These are phyloP conservation scores for Meriones unguiculatus DNA, from an alignment of 2,113 vertebrate genomes.

Conservation along the genomic window DNA sequence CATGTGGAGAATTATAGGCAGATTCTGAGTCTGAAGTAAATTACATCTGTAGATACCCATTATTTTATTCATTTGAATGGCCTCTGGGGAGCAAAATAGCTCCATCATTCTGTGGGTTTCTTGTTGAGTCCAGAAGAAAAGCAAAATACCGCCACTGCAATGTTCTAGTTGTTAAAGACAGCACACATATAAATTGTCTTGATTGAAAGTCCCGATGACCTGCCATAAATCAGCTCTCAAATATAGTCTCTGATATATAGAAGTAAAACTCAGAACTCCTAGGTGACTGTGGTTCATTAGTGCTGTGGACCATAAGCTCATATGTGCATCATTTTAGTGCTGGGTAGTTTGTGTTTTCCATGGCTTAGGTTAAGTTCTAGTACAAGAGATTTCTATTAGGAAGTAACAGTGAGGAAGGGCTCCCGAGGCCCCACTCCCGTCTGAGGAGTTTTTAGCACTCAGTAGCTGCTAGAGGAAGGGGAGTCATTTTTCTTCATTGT, in stretches of 20 bases:
- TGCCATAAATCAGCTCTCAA: not conserved
- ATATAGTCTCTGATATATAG: conserved; percentile 14
- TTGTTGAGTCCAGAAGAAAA: not conserved
- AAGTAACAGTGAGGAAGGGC: not conserved
- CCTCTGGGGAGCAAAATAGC: not conserved
- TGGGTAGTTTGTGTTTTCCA: not conserved
- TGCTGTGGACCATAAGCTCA: not conserved
- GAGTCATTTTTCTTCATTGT: not conserved
- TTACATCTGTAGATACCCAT: not conserved
- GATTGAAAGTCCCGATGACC: not conserved
- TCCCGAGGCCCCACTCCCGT: not conserved
- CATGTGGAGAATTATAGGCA: not conserved
- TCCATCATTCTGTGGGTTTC: not conserved
- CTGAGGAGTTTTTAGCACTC: too few relatives aligned
- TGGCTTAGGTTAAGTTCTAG: conserved; percentile 16
- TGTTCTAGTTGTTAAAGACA: not conserved
- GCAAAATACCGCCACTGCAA: not conserved
- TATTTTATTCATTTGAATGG: not conserved
- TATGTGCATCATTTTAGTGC: not conserved
- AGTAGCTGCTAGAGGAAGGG: not conserved
- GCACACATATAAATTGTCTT: not conserved
- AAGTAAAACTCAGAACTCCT: not conserved
- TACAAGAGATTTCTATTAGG: not conserved
- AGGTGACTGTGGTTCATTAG: not conserved
- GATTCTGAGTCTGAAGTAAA: conserved; percentile 31